Percentiles rank a stretch among this genome's conserved stretches.
Conservation (phyloP, 2,113 vertebrate genomes). For the Eptesicus fuscus region DNA sequence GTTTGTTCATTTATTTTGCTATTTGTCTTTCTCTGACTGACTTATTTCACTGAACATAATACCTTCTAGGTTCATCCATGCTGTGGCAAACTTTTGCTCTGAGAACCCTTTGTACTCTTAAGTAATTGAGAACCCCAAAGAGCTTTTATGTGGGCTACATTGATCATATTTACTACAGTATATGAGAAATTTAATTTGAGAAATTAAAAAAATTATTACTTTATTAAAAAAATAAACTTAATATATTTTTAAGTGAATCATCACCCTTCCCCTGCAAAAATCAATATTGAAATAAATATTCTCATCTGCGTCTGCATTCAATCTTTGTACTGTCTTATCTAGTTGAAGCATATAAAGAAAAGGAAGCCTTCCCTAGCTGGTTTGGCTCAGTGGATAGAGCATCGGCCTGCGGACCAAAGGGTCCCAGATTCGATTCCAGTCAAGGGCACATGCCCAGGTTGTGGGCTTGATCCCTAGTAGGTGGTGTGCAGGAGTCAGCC, state of each 20-base stretch:
- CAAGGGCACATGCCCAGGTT: no score
- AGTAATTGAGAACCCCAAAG: background rate
- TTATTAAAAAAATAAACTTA: background rate
- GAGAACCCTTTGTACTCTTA: background rate
- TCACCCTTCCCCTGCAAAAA: background rate
- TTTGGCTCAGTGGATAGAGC: no score
- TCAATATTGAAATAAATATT: background rate
- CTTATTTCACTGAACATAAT: no score
- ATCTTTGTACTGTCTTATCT: background rate
- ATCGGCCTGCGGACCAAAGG: no score
- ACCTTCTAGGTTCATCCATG: no score
- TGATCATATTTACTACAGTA: background rate
- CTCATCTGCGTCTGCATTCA: background rate
- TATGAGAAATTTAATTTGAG: background rate
- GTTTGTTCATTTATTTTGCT: no score
- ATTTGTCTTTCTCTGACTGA: no score
- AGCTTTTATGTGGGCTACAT: background rate
- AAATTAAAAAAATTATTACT: background rate
- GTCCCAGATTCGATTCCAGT: no score
- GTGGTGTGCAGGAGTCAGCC: no score
- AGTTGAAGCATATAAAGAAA: background rate
- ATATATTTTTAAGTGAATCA: slow-evolving; percentile 16
- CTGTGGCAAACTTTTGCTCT: background rate
- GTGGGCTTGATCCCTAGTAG: no score
- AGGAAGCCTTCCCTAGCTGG: background rate